A percentile compares a stretch with the other conserved stretches of the same genome.
These are phyloP conservation scores for Acridotheres tristis DNA, from an alignment of 2,797 vertebrate genomes.

Conservation along the genomic window DNA sequence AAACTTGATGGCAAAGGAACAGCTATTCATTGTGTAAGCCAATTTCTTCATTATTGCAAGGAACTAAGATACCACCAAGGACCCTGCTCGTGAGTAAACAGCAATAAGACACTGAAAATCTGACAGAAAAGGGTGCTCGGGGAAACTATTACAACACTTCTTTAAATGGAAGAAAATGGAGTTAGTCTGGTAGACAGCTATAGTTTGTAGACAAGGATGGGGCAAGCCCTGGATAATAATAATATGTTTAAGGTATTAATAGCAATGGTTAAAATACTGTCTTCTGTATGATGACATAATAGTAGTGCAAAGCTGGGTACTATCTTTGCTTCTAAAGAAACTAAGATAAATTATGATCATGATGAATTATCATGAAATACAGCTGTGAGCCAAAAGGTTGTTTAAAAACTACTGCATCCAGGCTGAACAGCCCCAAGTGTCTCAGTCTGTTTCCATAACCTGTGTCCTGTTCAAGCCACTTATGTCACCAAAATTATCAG, in stretches of 20 bases:
- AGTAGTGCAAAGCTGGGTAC: background rate
- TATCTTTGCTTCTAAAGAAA: background rate
- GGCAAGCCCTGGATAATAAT: background rate
- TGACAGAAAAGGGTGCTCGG: background rate
- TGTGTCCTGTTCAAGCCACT: background rate
- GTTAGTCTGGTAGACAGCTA: background rate
- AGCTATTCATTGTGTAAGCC: background rate
- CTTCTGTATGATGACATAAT: background rate
- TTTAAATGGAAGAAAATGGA: background rate
- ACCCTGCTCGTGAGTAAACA: background rate
- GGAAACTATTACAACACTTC: background rate
- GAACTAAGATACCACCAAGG: background rate
- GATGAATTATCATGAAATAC: background rate
- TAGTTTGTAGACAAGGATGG: background rate
- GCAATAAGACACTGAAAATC: background rate
- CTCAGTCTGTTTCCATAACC: background rate
- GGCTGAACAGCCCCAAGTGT: background rate
- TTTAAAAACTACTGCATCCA: background rate
- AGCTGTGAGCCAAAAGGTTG: background rate
- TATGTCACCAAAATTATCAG: background rate
- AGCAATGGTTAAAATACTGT: background rate
- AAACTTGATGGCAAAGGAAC: background rate
- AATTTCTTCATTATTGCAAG: background rate
- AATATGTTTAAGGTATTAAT: background rate
- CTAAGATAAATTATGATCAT: background rate